Evolutionary conservation across 64 coral and sea anemone species (phyloP).

Genomic region (Catalaphyllia jardinei): DNA sequence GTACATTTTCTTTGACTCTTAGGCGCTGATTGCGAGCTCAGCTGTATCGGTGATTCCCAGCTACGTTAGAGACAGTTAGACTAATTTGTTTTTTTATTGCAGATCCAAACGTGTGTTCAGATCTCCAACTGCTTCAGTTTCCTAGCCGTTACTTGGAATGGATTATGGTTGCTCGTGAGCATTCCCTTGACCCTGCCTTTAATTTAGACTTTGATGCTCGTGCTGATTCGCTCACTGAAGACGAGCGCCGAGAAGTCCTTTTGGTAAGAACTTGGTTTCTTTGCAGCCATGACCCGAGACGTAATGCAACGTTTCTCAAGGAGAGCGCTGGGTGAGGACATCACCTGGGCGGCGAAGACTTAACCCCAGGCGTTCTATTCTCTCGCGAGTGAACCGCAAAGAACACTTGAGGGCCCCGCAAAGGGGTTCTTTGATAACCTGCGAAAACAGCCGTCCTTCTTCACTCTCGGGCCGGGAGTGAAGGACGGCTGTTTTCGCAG

Average conservation of each 20-base stretch:
- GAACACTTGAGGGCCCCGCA: no score
- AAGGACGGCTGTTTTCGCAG: no score
- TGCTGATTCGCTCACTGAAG: constrained; percentile 22
- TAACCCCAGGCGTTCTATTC: no score
- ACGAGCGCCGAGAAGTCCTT: constrained; percentile 6
- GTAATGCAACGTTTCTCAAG: not conserved
- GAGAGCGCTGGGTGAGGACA: not conserved
- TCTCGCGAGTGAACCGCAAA: no score
- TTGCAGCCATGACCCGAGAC: no score
- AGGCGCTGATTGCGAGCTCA: no score
- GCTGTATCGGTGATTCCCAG: no score
- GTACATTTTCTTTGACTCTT: no score
- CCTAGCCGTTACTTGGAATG: constrained; percentile 56
- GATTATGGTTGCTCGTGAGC: constrained; percentile 24
- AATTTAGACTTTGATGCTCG: not conserved
- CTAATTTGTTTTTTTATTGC: not conserved
- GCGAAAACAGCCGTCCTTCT: no score
- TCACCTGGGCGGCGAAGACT: no score
- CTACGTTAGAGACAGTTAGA: not conserved
- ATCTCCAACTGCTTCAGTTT: constrained; percentile 21
- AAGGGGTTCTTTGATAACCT: no score
- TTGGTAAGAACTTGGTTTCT: not conserved
- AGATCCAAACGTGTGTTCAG: not conserved
- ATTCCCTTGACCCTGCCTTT: not conserved
- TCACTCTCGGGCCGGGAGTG: no score